Conservation (phyloP, 1,140 invertebrate genomes). For the Goniozus legneri region DNA sequence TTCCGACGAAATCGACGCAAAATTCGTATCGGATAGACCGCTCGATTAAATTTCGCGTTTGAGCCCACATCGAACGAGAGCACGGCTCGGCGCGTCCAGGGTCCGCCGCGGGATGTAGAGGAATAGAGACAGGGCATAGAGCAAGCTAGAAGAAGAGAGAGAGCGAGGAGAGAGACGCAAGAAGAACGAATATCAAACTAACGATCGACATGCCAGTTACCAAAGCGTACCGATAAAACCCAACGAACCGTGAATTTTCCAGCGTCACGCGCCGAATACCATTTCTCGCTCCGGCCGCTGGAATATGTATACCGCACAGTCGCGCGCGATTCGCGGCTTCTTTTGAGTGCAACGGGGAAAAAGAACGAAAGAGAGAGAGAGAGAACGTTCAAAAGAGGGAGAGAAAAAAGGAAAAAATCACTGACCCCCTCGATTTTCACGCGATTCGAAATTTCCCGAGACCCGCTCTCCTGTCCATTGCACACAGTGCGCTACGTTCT, state of each 20-base stretch:
- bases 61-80: constrained; percentile 5
- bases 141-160: too few species aligned
- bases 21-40: constrained; percentile 5
- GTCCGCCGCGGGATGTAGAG: background rate
- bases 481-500: too few species aligned
- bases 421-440: too few species aligned
- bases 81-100: constrained; percentile 3
- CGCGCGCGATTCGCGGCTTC: too few species aligned
- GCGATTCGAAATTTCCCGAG: too few species aligned
- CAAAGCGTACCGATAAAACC: constrained; percentile 18
- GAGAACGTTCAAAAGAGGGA: background rate
- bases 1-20: too few species aligned
- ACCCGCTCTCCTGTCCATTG: too few species aligned
- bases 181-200: constrained; percentile 5
- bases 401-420: background rate
- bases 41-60: constrained; percentile 2
- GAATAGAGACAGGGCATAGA: constrained; percentile 9
- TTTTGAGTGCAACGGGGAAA: too few species aligned
- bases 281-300: background rate
- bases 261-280: constrained; percentile 12
- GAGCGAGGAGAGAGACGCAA: constrained; percentile 16
- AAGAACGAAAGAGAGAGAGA: too few species aligned
- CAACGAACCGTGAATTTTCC: constrained; percentile 22
- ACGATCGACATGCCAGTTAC: constrained; percentile 11
- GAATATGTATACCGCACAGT: too few species aligned